Evolutionary conservation across 2,113 vertebrate species (phyloP).

Genomic region (Acrocephalus arundinaceus): DNA sequence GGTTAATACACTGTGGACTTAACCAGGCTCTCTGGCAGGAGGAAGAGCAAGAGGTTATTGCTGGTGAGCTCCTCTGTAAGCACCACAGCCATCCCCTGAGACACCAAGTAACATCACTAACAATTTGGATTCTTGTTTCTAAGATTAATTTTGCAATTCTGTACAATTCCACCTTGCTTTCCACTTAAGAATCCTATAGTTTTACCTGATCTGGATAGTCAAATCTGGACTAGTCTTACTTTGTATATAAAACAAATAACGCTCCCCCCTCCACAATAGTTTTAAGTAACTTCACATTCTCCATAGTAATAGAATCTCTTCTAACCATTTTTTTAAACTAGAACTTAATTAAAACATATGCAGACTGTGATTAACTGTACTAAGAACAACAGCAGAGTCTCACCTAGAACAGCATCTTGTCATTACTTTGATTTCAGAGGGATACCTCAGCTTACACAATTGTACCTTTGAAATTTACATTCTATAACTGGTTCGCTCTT

Average conservation of each 20-base stretch:
- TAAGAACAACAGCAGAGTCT: not conserved
- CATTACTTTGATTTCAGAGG: not conserved
- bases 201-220: not conserved
- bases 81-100: not conserved
- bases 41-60: not conserved
- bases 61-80: not conserved
- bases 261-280: not conserved
- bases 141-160: not conserved
- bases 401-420: not conserved
- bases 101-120: not conserved
- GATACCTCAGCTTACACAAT: not conserved
- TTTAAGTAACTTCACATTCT: not conserved
- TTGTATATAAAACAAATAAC: not conserved
- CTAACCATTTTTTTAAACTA: not conserved
- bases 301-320: not conserved
- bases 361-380: not conserved
- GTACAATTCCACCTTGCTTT: not conserved
- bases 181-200: not conserved
- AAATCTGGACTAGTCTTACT: not conserved
- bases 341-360: not conserved
- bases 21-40: not conserved
- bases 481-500: not conserved
- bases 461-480: not conserved
- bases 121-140: not conserved
- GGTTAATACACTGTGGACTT: not conserved